Conservation (phyloP, 1,140 invertebrate species). For the Drosophila tropicalis region DNA sequence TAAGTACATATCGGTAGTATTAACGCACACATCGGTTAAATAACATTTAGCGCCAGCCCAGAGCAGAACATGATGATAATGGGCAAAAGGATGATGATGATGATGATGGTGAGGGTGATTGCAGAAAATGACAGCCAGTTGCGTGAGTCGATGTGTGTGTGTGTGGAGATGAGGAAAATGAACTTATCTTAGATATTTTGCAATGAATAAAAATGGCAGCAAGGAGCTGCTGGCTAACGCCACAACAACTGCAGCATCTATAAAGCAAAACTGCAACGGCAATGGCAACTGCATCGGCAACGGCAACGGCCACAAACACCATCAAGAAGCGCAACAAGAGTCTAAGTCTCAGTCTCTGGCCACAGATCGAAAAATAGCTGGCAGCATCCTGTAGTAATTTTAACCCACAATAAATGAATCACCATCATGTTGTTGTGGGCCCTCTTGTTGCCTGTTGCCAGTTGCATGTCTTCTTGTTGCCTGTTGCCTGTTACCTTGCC, state of each 20-base stretch:
- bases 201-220: constrained; percentile 34
- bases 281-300: neutral
- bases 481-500: constrained; percentile 16
- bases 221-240: constrained; percentile 24
- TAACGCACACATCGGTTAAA: constrained; percentile 33
- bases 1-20: constrained; percentile 24
- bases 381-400: constrained; percentile 25
- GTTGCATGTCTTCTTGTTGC: constrained; percentile 23
- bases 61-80: constrained; percentile 6
- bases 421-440: constrained; percentile 19
- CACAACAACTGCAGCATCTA: constrained; percentile 9
- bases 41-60: constrained; percentile 29
- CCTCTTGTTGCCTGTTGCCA: constrained; percentile 13
- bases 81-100: neutral
- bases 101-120: constrained; percentile 22
- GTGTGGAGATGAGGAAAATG: constrained; percentile 21
- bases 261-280: neutral
- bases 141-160: constrained; percentile 5
- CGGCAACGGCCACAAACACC: neutral
- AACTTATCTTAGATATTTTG: constrained; percentile 33
- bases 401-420: constrained; percentile 30
- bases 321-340: constrained; percentile 4
- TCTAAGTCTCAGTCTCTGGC: neutral
- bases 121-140: constrained; percentile 19
- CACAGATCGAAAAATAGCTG: constrained; percentile 14